Percentiles rank a stretch among this genome's conserved stretches.
Conservation (phyloP, 2,113 vertebrate genomes). For the Lota lota region DNA sequence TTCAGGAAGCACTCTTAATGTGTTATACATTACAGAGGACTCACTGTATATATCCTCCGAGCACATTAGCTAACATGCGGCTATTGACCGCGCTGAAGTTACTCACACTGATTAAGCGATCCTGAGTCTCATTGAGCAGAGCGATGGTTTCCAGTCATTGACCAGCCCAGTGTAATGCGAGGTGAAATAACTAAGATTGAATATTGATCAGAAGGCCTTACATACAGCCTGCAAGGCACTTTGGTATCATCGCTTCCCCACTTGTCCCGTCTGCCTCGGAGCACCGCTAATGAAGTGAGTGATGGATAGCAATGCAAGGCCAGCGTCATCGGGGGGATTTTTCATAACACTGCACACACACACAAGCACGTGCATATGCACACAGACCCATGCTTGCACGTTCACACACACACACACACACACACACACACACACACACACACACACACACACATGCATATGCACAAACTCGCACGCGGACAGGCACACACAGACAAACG, state of each 20-base stretch:
- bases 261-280: constrained; percentile 42
- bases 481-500: too few relatives aligned
- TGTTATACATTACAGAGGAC: constrained; percentile 18
- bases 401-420: too few relatives aligned
- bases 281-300: constrained; percentile 43
- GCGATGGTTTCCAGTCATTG: constrained; percentile 29
- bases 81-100: constrained; percentile 39
- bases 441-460: not conserved
- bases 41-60: constrained; percentile 19
- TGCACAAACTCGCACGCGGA: not conserved
- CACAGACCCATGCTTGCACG: too few relatives aligned
- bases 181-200: constrained; percentile 58
- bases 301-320: constrained; percentile 32
- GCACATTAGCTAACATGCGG: constrained; percentile 30
- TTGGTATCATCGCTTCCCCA: constrained; percentile 48
- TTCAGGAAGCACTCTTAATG: not conserved
- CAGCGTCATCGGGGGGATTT: not conserved
- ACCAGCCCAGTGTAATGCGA: constrained; percentile 38
- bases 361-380: too few relatives aligned
- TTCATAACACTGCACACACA: not conserved
- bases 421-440: too few relatives aligned
- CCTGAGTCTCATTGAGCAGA: constrained; percentile 16
- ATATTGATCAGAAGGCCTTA: constrained; percentile 59
- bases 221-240: constrained; percentile 41
- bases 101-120: constrained; percentile 47